phyloP scores from a whole-genome alignment of 2,888 invertebrate genomes.

The Halictus quadricinctus region DNA sequence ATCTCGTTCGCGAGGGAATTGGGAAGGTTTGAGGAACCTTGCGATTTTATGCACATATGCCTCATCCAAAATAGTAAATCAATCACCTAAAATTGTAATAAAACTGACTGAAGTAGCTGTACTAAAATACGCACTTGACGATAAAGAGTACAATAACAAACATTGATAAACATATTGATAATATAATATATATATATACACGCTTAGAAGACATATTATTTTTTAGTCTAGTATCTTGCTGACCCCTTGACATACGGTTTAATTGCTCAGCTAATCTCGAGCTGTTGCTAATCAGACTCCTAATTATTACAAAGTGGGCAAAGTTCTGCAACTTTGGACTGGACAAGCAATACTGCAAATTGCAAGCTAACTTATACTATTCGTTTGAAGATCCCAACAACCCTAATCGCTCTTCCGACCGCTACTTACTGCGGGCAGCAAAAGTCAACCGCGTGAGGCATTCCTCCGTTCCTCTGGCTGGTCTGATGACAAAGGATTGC shows the following conservation, averaged over 20 bases:
- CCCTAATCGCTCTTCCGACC: background rate
- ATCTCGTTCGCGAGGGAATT: background rate
- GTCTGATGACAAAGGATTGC: constrained; percentile 33
- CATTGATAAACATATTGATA: background rate
- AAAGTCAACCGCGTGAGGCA: constrained; percentile 75
- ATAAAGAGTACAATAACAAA: background rate
- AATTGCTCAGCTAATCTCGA: background rate
- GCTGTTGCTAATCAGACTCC: background rate
- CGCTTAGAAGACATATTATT: background rate
- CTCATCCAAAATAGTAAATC: background rate
- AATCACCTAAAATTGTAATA: background rate
- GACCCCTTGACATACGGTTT: background rate
- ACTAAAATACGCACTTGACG: background rate
- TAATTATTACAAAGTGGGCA: background rate
- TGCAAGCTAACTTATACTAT: background rate
- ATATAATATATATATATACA: background rate
- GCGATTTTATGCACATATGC: too few relatives aligned
- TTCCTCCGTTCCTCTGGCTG: constrained; percentile 46
- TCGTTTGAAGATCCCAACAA: background rate
- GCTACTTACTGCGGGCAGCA: constrained; percentile 76
- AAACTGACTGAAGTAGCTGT: background rate
- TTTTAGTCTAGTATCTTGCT: background rate
- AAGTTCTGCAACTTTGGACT: background rate
- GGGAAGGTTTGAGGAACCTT: too few relatives aligned
- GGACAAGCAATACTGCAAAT: background rate